Base-by-base conservation (phyloP, 2,888 invertebrate species). In the Sarcophaga carnaria region DNA sequence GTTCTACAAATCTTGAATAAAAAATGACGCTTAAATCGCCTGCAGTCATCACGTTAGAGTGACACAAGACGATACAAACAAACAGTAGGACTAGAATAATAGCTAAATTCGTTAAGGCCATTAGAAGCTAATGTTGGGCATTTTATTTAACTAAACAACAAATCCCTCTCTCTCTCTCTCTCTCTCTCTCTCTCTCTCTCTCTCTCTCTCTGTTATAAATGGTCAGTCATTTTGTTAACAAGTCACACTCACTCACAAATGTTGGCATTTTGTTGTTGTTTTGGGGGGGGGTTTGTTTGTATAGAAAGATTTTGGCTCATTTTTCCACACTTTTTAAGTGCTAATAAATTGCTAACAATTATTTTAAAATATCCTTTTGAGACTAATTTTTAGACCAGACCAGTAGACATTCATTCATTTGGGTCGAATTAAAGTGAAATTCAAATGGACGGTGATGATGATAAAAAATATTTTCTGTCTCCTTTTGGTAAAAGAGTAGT, bases 1-100 rank as follows among this genome's bases (percentile, higher is more conserved):
- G 37, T 75, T 37, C 66, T 67, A 27, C 11, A 70, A 63, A 76
- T 83, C 20, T 66, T 72, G 72, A 27, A 72, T 11, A 62, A 78
- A 81, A 37, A 78, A 75, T 82, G 25, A 77, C 47, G 25, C 54
- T 76, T 64, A 83, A 77, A 86, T 83, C 72, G 86, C 86, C 69
- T 60, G 80, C 83, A 86, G 86, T 83, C 86, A 86, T 80, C 83
- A 86, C 72, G 72, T 66, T 72, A 74, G 70, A 86, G 47, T 74
- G 80, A 25, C 69, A 83, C 80, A 83, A 45, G 69, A 69, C 76
- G 64, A 64, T 72, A 54, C 59, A 69, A 66, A 25, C 6, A 60
- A 67, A 17, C 45, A 64, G 49, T 37, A 8, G 37, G 54, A 47
- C 60, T 45, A 77, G 6, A 14, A 17, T 17, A 47, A 77, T 66